A percentile compares a stretch with the other conserved stretches of the same genome.
These are phyloP conservation scores for Astreopora myriophthalma DNA, from an alignment of 64 coral and sea anemone species.

Conservation along the genomic window DNA sequence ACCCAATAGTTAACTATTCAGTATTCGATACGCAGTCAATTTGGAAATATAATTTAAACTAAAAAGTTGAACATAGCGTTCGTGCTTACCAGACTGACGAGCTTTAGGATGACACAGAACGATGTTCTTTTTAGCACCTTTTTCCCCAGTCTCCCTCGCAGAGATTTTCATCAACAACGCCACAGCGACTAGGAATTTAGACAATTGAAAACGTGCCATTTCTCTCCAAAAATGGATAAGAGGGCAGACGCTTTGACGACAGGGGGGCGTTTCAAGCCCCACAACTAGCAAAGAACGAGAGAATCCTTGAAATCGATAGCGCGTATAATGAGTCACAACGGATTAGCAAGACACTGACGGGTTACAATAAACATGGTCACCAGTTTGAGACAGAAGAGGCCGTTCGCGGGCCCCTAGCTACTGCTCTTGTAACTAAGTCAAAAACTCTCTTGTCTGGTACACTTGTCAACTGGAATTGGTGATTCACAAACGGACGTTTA, in stretches of 20 bases:
- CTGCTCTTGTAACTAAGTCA: too few relatives aligned
- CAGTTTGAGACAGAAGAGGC: neutral
- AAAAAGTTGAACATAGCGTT: neutral
- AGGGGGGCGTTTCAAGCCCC: neutral
- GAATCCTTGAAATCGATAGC: neutral
- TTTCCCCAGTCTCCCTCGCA: neutral
- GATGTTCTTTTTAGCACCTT: constrained; percentile 13
- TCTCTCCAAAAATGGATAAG: neutral
- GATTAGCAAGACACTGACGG: neutral
- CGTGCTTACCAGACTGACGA: neutral
- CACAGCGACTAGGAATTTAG: neutral
- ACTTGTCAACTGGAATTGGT: too few relatives aligned
- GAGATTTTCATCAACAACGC: neutral
- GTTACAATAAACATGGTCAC: neutral
- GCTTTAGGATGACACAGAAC: constrained; percentile 1
- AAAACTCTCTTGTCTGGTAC: too few relatives aligned
- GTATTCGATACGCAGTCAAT: too few relatives aligned
- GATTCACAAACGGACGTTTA: too few relatives aligned
- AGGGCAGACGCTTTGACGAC: neutral
- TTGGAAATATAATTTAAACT: neutral
- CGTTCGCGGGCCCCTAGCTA: too few relatives aligned
- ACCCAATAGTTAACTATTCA: too few relatives aligned
- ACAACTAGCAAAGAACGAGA: neutral
- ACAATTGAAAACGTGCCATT: neutral
- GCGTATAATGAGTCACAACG: neutral